These are phyloP conservation scores for Drosophila siamana DNA, from an alignment of 2,888 invertebrate genomes.

Conservation along the genomic window DNA sequence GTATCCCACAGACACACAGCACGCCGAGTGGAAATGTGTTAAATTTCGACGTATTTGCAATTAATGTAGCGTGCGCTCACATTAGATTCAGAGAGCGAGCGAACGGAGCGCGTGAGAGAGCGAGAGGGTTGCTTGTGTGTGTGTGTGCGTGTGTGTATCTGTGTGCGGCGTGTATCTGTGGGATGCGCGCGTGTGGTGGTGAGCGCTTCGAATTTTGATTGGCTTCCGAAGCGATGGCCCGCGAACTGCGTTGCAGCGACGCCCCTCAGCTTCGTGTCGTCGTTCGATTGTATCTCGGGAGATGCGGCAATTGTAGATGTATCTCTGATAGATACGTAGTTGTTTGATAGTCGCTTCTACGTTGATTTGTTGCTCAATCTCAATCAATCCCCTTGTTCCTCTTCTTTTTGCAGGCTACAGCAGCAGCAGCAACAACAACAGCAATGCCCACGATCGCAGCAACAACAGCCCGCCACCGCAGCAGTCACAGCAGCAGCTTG, in stretches of 20 bases:
- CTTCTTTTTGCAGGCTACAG: constrained; percentile 76
- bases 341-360: neutral
- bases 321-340: constrained; percentile 9
- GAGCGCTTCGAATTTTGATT: constrained; percentile 81
- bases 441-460: constrained; percentile 82
- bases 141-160: constrained; percentile 46
- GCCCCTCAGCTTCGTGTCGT: constrained; percentile 41
- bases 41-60: constrained; percentile 72
- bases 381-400: too few species aligned
- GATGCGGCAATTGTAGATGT: constrained; percentile 5
- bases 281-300: constrained; percentile 1
- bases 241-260: constrained; percentile 46
- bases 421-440: constrained; percentile 55
- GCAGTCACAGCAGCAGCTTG: constrained; percentile 47
- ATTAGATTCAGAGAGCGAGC: constrained; percentile 52
- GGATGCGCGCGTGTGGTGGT: constrained; percentile 63
- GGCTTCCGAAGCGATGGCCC: constrained; percentile 76
- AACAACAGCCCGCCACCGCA: constrained; percentile 83
- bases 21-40: constrained; percentile 55
- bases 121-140: constrained; percentile 38
- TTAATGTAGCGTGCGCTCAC: constrained; percentile 65
- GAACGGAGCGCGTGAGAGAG: constrained; percentile 10
- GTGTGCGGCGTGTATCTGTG: constrained; percentile 49
- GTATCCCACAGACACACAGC: constrained; percentile 65
- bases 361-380: neutral